These are phyloP conservation scores for Mormyrus hasselquistii DNA, from an alignment of 2,797 vertebrate genomes.

Conservation along the genomic window DNA sequence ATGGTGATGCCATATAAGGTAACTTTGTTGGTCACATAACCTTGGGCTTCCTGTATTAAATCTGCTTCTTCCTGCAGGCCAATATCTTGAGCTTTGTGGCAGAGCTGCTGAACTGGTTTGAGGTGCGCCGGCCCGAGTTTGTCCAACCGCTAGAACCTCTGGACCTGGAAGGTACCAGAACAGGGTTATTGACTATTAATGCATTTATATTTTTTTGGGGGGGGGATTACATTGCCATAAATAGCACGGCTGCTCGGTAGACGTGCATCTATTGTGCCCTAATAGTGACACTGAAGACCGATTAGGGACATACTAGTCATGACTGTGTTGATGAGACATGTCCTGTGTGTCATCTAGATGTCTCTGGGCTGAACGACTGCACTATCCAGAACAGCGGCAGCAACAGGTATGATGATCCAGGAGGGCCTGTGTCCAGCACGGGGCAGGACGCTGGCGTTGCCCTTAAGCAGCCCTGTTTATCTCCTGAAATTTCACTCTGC, in stretches of 20 bases:
- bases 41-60: not conserved
- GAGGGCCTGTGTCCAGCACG: not conserved
- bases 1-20: not conserved
- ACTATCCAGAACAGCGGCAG: conserved; percentile 41
- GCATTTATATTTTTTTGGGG: not conserved
- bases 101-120: conserved; percentile 81
- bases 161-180: conserved; percentile 48
- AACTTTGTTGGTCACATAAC: not conserved
- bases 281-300: not conserved
- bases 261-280: not conserved
- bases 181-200: not conserved
- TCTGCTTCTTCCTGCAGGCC: conserved; percentile 48
- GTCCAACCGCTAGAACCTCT: conserved; percentile 67
- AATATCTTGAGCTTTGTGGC: conserved; percentile 78
- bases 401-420: conserved; percentile 50
- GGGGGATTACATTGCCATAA: not conserved
- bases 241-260: not conserved
- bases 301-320: not conserved
- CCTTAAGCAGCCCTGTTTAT: not conserved
- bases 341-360: conserved; percentile 43
- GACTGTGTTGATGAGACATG: conserved; percentile 16
- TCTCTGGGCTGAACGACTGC: conserved; percentile 32
- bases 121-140: conserved; percentile 77
- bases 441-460: not conserved
- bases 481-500: not conserved